Evolutionary conservation across 2,113 vertebrate species (phyloP).

Genomic region (Zingel zingel): DNA sequence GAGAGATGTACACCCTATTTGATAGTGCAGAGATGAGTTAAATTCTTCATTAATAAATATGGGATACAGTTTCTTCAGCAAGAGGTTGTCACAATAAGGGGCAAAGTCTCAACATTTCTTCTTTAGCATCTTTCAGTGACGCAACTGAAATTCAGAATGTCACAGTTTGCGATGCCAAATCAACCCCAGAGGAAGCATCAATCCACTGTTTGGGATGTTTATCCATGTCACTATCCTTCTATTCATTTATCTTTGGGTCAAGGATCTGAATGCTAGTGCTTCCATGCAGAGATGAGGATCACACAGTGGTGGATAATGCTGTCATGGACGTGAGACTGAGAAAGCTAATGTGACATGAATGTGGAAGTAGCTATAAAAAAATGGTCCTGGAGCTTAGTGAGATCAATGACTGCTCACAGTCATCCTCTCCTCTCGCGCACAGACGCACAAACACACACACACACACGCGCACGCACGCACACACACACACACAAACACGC

Average conservation of each 20-base stretch:
- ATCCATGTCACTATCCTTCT: constrained; percentile 42
- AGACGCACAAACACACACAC: constrained; percentile 19
- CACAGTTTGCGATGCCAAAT: constrained; percentile 60
- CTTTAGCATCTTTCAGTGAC: constrained; percentile 17
- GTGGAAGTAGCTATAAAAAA: constrained; percentile 57
- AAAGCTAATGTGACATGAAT: constrained; percentile 67
- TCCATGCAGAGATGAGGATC: not conserved
- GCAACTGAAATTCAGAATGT: constrained; percentile 41
- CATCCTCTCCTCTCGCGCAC: constrained; percentile 45
- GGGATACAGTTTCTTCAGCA: not conserved
- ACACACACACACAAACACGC: constrained; percentile 4
- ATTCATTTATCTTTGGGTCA: constrained; percentile 51
- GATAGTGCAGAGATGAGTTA: not conserved
- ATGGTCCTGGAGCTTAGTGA: constrained; percentile 63
- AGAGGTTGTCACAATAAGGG: constrained; percentile 13
- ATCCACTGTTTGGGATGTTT: constrained; percentile 50
- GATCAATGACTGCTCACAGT: constrained; percentile 68
- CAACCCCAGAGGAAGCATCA: constrained; percentile 43
- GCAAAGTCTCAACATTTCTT: constrained; percentile 13
- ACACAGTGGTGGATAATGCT: constrained; percentile 44
- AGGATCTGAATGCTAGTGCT: constrained; percentile 34
- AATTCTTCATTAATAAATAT: constrained; percentile 11
- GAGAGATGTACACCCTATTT: not conserved
- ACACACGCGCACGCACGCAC: constrained; percentile 5
- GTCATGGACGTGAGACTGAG: constrained; percentile 54